Evolutionary conservation across 2,113 vertebrate genomes (phyloP).

Genomic region (Nothobranchius kuhntae): DNA sequence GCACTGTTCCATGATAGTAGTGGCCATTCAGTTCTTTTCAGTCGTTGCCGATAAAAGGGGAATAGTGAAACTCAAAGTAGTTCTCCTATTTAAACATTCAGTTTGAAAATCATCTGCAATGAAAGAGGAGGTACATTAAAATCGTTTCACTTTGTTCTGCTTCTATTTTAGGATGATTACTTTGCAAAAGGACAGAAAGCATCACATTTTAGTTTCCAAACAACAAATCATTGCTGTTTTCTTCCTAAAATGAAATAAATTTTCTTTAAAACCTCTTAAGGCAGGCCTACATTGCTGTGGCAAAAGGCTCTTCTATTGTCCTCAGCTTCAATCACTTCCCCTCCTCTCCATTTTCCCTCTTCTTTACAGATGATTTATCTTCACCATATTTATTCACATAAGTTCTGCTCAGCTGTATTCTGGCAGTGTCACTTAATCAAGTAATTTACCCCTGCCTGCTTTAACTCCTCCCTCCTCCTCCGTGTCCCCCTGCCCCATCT

Average conservation of each 20-base stretch:
- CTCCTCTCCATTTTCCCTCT: constrained; percentile 44
- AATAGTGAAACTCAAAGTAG: neutral
- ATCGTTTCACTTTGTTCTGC: neutral
- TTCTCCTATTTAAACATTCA: neutral
- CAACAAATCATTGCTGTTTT: constrained; percentile 9
- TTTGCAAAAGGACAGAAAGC: neutral
- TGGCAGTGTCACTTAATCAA: constrained; percentile 69
- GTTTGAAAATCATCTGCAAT: neutral
- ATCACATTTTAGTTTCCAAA: constrained; percentile 4
- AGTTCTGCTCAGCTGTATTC: constrained; percentile 55
- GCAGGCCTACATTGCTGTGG: constrained; percentile 6
- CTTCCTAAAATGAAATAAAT: constrained; percentile 12
- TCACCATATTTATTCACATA: constrained; percentile 64
- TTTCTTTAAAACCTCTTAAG: constrained; percentile 19
- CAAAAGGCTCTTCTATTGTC: constrained; percentile 27
- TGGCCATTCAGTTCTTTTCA: too few species aligned
- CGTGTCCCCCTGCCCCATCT: constrained; percentile 2
- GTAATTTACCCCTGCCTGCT: constrained; percentile 54
- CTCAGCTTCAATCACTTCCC: constrained; percentile 17
- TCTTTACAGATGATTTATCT: constrained; percentile 68
- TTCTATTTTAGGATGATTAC: neutral
- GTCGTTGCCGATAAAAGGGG: neutral
- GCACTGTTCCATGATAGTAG: too few species aligned
- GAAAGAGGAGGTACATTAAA: neutral
- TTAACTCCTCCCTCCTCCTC: constrained; percentile 5